Conservation (phyloP, 2,113 vertebrate genomes). For the Lipotes vexillifer region DNA sequence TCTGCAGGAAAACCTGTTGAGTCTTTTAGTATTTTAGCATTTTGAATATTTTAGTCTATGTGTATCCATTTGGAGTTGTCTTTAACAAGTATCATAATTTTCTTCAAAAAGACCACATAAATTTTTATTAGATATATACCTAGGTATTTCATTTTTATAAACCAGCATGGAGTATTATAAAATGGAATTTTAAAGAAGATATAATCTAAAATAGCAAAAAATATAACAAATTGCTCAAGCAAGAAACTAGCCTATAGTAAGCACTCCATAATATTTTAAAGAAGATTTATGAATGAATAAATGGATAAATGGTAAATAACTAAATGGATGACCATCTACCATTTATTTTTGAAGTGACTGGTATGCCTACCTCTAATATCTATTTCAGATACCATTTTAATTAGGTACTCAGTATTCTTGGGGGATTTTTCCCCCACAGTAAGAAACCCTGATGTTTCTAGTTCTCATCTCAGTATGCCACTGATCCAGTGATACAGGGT, state of each 20-base stretch:
- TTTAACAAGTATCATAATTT: neutral
- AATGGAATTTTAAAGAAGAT: neutral
- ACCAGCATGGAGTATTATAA: neutral
- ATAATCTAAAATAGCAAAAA: neutral
- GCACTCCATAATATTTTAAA: neutral
- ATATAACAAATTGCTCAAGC: neutral
- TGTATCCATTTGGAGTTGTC: neutral
- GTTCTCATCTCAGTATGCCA: neutral
- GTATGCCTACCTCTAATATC: neutral
- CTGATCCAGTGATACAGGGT: neutral
- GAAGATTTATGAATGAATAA: neutral
- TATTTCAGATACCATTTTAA: neutral
- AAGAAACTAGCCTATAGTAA: neutral
- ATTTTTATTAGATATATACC: neutral
- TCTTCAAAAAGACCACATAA: neutral
- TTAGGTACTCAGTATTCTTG: neutral
- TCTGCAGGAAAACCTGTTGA: neutral
- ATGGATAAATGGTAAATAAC: neutral
- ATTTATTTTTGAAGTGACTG: neutral
- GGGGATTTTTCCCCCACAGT: neutral
- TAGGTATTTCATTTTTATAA: neutral
- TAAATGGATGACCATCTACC: neutral
- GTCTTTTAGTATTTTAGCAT: neutral
- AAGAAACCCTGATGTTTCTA: neutral
- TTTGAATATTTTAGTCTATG: neutral